These are phyloP conservation scores for Morpho deidamia DNA, from an alignment of 2,888 invertebrate genomes.

Conservation along the genomic window DNA sequence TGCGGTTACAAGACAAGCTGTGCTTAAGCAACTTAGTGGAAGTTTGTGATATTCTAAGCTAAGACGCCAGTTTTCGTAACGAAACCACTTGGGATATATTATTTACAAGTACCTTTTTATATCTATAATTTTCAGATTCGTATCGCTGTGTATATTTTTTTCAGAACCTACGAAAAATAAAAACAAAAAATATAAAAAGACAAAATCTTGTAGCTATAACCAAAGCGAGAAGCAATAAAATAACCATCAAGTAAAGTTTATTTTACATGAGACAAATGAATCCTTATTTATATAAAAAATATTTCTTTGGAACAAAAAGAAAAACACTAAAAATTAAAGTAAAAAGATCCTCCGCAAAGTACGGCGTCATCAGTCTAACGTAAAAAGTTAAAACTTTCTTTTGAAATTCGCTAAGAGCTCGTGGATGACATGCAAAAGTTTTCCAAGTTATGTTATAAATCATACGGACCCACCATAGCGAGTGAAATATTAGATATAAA, in stretches of 20 bases:
- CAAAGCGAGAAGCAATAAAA: no score
- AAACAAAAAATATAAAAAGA: no score
- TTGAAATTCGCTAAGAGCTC: conserved; percentile 45
- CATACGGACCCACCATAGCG: conserved; percentile 58
- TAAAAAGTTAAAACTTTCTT: conserved; percentile 22
- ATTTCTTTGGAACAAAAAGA: neutral
- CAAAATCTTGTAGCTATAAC: no score
- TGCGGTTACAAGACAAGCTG: conserved; percentile 11
- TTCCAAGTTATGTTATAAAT: conserved; percentile 68
- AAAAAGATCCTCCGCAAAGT: conserved; percentile 4
- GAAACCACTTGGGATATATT: conserved; percentile 1
- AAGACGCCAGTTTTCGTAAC: conserved; percentile 4
- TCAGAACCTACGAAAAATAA: no score
- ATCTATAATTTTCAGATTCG: no score
- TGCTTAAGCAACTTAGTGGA: conserved; percentile 9
- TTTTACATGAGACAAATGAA: no score
- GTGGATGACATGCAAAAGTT: conserved; percentile 73
- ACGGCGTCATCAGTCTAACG: conserved; percentile 14
- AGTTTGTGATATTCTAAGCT: conserved; percentile 10
- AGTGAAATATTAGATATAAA: conserved; percentile 66
- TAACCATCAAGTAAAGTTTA: no score
- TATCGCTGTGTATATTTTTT: no score
- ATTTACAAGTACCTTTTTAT: neutral
- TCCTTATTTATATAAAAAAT: neutral
- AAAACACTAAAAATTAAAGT: conserved; percentile 2